These are phyloP conservation scores for Siderastrea siderea DNA, from an alignment of 92 coral and sea anemone genomes.

Conservation along the genomic window DNA sequence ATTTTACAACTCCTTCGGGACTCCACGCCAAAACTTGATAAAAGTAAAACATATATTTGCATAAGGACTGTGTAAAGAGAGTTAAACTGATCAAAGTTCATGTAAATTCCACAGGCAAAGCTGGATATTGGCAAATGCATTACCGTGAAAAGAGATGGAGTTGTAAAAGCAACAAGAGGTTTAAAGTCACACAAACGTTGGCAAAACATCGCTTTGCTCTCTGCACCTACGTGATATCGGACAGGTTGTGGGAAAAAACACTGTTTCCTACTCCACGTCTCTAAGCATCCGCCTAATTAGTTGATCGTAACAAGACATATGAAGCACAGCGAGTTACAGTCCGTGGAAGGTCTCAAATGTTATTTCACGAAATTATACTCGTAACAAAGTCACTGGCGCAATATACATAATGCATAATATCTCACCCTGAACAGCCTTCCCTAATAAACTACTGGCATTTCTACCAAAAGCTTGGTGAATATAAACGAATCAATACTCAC, in stretches of 20 bases:
- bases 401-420: neutral
- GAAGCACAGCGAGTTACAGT: neutral
- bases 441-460: neutral
- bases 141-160: too few species aligned
- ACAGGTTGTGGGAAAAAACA: neutral
- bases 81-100: neutral
- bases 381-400: neutral
- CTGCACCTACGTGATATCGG: neutral
- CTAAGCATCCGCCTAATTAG: neutral
- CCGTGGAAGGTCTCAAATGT: neutral
- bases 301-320: neutral
- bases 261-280: neutral
- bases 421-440: neutral
- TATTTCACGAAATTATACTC: neutral
- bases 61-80: neutral
- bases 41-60: neutral
- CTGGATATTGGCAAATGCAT: too few species aligned
- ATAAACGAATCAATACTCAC: constrained; percentile 6
- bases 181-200: neutral
- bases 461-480: neutral
- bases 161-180: neutral
- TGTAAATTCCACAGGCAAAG: too few species aligned
- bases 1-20: too few species aligned
- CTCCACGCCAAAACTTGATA: too few species aligned
- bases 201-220: neutral